Conservation (phyloP, 2,797 vertebrate genomes). For the Vireo griseus region DNA sequence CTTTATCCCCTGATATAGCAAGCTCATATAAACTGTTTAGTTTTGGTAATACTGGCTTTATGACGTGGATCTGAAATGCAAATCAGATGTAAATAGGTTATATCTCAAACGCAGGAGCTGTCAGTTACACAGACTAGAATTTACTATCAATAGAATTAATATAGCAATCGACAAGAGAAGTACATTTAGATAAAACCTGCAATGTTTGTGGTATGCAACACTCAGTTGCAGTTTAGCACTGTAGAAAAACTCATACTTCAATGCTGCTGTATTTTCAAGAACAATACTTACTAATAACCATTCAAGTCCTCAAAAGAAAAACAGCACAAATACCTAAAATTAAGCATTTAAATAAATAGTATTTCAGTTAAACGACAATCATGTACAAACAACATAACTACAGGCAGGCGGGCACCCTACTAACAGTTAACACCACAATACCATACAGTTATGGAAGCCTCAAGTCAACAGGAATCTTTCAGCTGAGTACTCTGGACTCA, state of each 20-base stretch:
- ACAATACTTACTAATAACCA: not conserved
- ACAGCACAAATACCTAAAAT: not conserved
- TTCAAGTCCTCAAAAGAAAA: not conserved
- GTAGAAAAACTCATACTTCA: not conserved
- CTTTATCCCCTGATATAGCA: slow-evolving; percentile 75
- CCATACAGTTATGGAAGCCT: rapidly evolving
- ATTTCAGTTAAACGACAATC: not conserved
- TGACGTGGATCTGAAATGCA: slow-evolving; percentile 87
- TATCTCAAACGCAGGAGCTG: not conserved
- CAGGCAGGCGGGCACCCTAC: not conserved
- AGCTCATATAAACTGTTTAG: slow-evolving; percentile 85
- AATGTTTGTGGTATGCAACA: rapidly evolving
- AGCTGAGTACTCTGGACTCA: rapidly evolving
- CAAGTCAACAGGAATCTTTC: not conserved
- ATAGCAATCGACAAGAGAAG: not conserved
- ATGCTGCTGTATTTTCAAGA: rapidly evolving
- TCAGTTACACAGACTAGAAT: not conserved
- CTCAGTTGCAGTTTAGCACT: not conserved
- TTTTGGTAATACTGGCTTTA: slow-evolving; percentile 91
- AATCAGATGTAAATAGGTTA: not conserved
- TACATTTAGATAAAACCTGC: not conserved
- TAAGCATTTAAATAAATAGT: not conserved
- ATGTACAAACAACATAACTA: not conserved
- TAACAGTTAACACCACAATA: rapidly evolving
- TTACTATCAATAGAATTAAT: not conserved